Evolutionary conservation across 2,113 vertebrate genomes (phyloP).

Genomic region (cat (Felis catus)): F.catus_Fca126_mat1.0 CM031412.1:138856001-138856500

Average conservation of each 20-base stretch:
- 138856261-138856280: too few species aligned
- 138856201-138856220: too few species aligned
- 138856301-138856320: too few species aligned
- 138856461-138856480: not conserved
- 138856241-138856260: too few species aligned
- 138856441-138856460: not conserved
- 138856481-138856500: too few species aligned
- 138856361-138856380: too few species aligned
- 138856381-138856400: too few species aligned
- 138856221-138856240: too few species aligned
- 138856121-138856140: not conserved
- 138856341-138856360: too few species aligned
- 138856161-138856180: not conserved
- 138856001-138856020: not conserved
- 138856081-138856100: not conserved
- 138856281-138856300: too few species aligned
- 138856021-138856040: rapidly evolving
- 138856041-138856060: not conserved
- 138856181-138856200: not conserved
- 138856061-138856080: not conserved
- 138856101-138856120: not conserved
- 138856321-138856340: too few species aligned
- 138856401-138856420: too few species aligned
- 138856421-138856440: rapidly evolving
- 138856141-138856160: not conserved